phyloP scores from a whole-genome alignment of 2,888 invertebrate species.

The Cephus runcator region DNA sequence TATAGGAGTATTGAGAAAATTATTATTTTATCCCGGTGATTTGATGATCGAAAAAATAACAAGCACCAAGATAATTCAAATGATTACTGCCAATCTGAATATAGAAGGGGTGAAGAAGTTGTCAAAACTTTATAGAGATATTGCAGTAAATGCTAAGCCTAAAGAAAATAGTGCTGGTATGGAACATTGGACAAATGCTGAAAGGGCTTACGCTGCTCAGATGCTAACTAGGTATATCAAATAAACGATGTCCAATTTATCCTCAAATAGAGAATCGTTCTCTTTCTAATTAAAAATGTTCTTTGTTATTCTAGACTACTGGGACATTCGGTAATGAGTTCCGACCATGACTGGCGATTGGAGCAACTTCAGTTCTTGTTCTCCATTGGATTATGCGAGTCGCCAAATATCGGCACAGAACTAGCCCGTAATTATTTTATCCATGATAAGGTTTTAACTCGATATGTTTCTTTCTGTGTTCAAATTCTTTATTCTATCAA shows the following conservation, averaged over 20 bases:
- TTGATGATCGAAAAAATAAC: slow-evolving; percentile 81
- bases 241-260: background rate
- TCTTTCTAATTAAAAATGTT: background rate
- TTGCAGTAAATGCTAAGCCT: slow-evolving; percentile 69
- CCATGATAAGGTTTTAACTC: slow-evolving; percentile 5
- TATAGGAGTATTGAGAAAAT: slow-evolving; percentile 71
- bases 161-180: slow-evolving; percentile 68
- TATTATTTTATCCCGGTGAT: slow-evolving; percentile 77
- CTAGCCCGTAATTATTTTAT: slow-evolving; percentile 68
- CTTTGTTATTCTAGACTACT: slow-evolving; percentile 62
- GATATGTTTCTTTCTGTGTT: slow-evolving; percentile 8
- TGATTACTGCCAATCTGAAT: slow-evolving; percentile 72
- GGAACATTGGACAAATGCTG: slow-evolving; percentile 75
- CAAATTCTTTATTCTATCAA: background rate
- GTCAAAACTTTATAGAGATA: slow-evolving; percentile 72
- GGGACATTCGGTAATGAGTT: slow-evolving; percentile 68
- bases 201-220: slow-evolving; percentile 75
- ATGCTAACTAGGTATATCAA: slow-evolving; percentile 62
- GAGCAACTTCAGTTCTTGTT: slow-evolving; percentile 75
- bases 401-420: slow-evolving; percentile 70
- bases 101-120: slow-evolving; percentile 73
- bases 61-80: slow-evolving; percentile 73
- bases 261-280: background rate
- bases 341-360: slow-evolving; percentile 74
- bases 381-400: slow-evolving; percentile 74